phyloP scores from a whole-genome alignment of 2,888 invertebrate species.

The Caradrina clavipalpis region DNA sequence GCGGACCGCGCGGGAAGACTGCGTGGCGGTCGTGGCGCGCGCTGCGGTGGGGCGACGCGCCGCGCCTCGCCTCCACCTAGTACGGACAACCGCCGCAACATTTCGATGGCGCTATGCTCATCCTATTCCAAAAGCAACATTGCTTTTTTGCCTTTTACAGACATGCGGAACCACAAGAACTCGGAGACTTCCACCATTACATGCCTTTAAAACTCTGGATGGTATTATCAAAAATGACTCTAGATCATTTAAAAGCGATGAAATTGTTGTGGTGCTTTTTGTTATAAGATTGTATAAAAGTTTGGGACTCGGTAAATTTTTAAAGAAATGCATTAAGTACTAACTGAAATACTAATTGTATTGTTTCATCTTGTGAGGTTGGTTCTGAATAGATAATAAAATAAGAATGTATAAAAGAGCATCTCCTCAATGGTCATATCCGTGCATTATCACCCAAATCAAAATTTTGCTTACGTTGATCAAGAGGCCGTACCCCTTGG shows the following conservation, averaged over 20 bases:
- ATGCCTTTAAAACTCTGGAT: conserved; percentile 1
- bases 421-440: neutral
- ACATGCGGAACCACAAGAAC: conserved; percentile 42
- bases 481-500: conserved; percentile 2
- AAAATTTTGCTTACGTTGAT: conserved; percentile 9
- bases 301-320: neutral
- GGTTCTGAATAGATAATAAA: neutral
- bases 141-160: conserved; percentile 45
- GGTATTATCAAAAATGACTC: neutral
- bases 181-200: conserved; percentile 14
- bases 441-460: neutral
- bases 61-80: conserved; percentile 70
- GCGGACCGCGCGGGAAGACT: conserved; percentile 90
- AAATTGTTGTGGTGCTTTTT: neutral
- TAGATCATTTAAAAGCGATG: neutral
- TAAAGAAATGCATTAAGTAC: neutral
- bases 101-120: conserved; percentile 78
- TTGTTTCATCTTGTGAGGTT: neutral
- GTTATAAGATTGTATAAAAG: neutral
- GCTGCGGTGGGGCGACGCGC: conserved; percentile 80
- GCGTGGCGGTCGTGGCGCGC: conserved; percentile 87
- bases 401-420: too few species aligned
- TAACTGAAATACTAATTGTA: neutral
- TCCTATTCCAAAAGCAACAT: conserved; percentile 54
- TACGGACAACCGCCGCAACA: conserved; percentile 72